These are phyloP conservation scores for Thumatha senex DNA, from an alignment of 2,888 invertebrate genomes.

Conservation along the genomic window DNA sequence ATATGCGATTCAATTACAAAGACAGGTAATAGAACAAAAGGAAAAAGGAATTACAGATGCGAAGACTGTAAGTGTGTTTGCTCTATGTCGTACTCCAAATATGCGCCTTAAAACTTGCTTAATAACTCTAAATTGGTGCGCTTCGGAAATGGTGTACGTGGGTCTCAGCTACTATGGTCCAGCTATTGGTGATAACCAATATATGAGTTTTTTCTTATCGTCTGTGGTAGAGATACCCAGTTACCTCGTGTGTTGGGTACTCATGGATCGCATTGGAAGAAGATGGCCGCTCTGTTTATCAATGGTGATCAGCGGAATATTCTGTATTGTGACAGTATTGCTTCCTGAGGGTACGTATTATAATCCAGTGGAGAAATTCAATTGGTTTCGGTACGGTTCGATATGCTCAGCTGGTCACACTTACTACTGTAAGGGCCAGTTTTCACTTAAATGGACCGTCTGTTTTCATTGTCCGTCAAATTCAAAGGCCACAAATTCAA, in stretches of 20 bases:
- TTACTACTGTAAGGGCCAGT: too few species aligned
- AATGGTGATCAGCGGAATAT: constrained; percentile 93
- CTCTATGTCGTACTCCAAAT: constrained; percentile 92
- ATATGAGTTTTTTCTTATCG: constrained; percentile 94
- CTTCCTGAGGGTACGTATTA: constrained; percentile 87
- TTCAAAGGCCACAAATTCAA: too few species aligned
- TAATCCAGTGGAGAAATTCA: too few species aligned
- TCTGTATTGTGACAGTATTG: constrained; percentile 93
- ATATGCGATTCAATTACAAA: constrained; percentile 88
- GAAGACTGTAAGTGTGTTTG: constrained; percentile 80
- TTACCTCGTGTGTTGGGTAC: constrained; percentile 93
- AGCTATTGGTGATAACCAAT: constrained; percentile 93
- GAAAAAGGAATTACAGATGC: constrained; percentile 74
- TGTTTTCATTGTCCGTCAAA: too few species aligned
- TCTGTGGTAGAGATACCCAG: constrained; percentile 95
- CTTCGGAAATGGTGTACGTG: constrained; percentile 95
- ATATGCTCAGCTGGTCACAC: too few species aligned
- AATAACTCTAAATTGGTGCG: constrained; percentile 95
- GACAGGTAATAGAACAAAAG: constrained; percentile 86
- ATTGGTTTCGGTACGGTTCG: too few species aligned
- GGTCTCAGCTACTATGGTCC: constrained; percentile 96
- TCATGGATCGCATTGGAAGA: constrained; percentile 94
- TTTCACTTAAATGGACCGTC: too few species aligned
- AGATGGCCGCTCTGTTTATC: constrained; percentile 94
- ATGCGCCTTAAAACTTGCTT: constrained; percentile 94